Base-by-base conservation (phyloP, 1,140 invertebrate species). In the Aphelinus certus region DNA sequence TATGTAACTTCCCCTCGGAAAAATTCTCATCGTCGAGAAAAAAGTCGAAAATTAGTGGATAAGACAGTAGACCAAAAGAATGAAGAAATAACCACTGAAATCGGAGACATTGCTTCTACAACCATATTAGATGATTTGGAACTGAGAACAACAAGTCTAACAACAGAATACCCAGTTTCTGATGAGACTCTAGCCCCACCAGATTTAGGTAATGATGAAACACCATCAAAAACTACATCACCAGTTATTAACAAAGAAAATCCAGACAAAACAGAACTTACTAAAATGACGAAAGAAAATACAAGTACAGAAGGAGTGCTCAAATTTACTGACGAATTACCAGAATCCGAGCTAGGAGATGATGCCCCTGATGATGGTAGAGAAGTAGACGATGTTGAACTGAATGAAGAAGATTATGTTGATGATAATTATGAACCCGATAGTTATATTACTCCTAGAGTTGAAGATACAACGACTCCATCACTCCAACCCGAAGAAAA, bases 341-440 rank as follows among this genome's bases (percentile, higher is more conserved):
- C 86, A 60, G 61, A 78, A 73, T 56, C 79, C 75, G 70, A 81
- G 78, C 74, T 84, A 70, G 79, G 83, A 47, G 71, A 87, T 58
- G 64, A 83, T 61, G 47, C 45, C 62, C 0, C 64, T 69, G 48
- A 76, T 82, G 7, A 78, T 71, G 26, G 81, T 76, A 6, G 46
- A 76, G 68, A 67, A 68, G 69, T 58, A 55, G 63, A 0, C 42
- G 66, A 80, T 65, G 62, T 83, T 74, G 74, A 83, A 75, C 57
- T 72, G 57, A 73, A 53, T n/a, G 63, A 71, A 68, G 75, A 80
- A 9, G 90, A 90, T 79, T 90, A 90, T 65, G 83, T 90, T 2
- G 88, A 90, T 75, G 90, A 90, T 76, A 90, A 90, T 84, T 90
- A 89, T 72, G 90, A 90, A 79, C 84, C 88, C 1, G 71, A 84